Evolutionary conservation across 2,888 invertebrate genomes (phyloP).

Genomic region (Teleiodes luculella): DNA sequence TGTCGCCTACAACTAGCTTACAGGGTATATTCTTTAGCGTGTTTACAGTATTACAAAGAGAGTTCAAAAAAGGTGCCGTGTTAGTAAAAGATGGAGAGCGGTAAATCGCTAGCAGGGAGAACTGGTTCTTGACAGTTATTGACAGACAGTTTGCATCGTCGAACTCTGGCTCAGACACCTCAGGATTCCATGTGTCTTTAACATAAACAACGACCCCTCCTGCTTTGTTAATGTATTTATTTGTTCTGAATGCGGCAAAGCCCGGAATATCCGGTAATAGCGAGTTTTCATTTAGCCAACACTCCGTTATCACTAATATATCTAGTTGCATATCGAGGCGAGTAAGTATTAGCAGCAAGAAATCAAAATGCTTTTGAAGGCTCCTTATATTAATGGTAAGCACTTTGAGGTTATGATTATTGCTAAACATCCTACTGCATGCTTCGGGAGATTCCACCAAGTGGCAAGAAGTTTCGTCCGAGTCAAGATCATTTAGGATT

Average conservation of each 20-base stretch:
- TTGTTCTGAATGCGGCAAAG: background rate
- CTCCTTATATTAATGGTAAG: conserved; percentile 22
- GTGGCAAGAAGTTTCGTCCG: background rate
- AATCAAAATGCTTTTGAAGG: conserved; percentile 19
- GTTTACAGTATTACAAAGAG: conserved; percentile 10
- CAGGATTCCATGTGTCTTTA: background rate
- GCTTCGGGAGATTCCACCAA: background rate
- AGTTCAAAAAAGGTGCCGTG: conserved; percentile 11
- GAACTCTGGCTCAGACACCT: conserved; percentile 14
- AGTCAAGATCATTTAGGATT: conserved; percentile 1
- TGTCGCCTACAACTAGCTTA: conserved; percentile 22
- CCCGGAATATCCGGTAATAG: conserved; percentile 10
- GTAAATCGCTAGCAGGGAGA: background rate
- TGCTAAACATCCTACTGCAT: background rate
- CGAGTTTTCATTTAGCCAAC: conserved; percentile 12
- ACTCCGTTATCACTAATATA: conserved; percentile 21
- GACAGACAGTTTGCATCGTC: conserved; percentile 19
- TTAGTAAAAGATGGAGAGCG: conserved; percentile 20
- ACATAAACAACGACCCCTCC: conserved; percentile 15
- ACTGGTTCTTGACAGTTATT: conserved; percentile 14
- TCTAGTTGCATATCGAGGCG: conserved; percentile 15
- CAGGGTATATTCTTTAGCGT: too few species aligned
- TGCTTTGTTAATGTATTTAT: conserved; percentile 16
- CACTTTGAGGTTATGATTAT: conserved; percentile 14
- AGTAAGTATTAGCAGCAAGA: conserved; percentile 8